Conservation (phyloP, 2,113 vertebrate species). For the Cyprinus carpio region DNA sequence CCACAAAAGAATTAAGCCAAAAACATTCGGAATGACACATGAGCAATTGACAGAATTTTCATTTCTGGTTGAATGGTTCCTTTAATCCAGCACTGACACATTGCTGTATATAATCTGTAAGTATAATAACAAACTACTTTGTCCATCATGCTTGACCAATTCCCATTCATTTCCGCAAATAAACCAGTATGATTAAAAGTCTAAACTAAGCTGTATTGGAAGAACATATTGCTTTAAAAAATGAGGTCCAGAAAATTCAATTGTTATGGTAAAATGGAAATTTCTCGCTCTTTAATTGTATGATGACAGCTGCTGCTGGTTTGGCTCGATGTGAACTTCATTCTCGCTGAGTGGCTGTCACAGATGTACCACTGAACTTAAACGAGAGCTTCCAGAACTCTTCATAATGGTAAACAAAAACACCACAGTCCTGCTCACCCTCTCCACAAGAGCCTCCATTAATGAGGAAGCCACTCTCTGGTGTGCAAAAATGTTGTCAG, state of each 20-base stretch:
- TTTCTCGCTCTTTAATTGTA: constrained; percentile 37
- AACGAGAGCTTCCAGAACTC: constrained; percentile 38
- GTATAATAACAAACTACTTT: constrained; percentile 10
- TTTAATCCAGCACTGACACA: background rate
- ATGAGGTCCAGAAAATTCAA: constrained; percentile 23
- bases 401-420: constrained; percentile 50
- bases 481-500: constrained; percentile 37
- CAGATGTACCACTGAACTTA: constrained; percentile 38
- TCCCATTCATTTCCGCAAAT: constrained; percentile 8
- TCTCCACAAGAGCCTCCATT: constrained; percentile 37
- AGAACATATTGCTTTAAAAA: constrained; percentile 18
- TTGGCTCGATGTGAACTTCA: constrained; percentile 24
- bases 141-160: background rate
- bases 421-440: constrained; percentile 7
- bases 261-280: constrained; percentile 45
- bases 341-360: constrained; percentile 39
- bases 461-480: constrained; percentile 44
- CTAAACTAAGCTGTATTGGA: constrained; percentile 28
- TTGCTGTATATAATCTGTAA: constrained; percentile 9
- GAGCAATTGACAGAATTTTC: background rate
- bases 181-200: constrained; percentile 18
- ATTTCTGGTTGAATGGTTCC: background rate
- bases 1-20: background rate
- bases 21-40: background rate
- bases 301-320: constrained; percentile 39